Evolutionary conservation across 2,888 invertebrate genomes (phyloP).

Genomic region (Petrolisthes manimaculis): DNA sequence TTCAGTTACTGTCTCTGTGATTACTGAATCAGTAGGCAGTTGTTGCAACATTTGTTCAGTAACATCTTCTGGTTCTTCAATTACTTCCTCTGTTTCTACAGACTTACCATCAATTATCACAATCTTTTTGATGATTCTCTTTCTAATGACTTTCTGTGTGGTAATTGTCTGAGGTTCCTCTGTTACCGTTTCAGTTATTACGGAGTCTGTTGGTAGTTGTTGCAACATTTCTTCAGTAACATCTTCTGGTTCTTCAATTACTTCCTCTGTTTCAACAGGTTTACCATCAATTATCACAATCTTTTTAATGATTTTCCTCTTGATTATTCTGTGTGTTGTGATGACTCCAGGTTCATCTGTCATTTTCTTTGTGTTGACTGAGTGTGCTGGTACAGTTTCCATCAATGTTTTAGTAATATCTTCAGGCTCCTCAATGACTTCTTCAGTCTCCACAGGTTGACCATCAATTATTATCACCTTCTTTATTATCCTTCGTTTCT

Average conservation of each 20-base stretch:
- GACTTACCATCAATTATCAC: constrained; percentile 47
- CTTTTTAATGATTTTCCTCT: too few relatives aligned
- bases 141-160: background rate
- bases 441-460: constrained; percentile 45
- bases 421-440: constrained; percentile 46
- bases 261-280: too few relatives aligned
- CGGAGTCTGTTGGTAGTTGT: background rate
- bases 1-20: too few relatives aligned
- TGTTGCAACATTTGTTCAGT: constrained; percentile 21
- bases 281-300: too few relatives aligned
- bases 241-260: too few relatives aligned
- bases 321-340: background rate
- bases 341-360: constrained; percentile 33
- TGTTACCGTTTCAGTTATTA: background rate
- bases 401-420: constrained; percentile 24
- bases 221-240: background rate
- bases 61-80: constrained; percentile 41
- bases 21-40: constrained; percentile 14
- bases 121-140: constrained; percentile 29
- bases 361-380: background rate
- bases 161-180: background rate
- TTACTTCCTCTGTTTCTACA: constrained; percentile 37
- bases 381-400: constrained; percentile 25
- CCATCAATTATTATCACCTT: constrained; percentile 44
- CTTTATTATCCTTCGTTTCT: constrained; percentile 40